Conservation (phyloP, 2,888 invertebrate species). For the Adela reaumurella region DNA sequence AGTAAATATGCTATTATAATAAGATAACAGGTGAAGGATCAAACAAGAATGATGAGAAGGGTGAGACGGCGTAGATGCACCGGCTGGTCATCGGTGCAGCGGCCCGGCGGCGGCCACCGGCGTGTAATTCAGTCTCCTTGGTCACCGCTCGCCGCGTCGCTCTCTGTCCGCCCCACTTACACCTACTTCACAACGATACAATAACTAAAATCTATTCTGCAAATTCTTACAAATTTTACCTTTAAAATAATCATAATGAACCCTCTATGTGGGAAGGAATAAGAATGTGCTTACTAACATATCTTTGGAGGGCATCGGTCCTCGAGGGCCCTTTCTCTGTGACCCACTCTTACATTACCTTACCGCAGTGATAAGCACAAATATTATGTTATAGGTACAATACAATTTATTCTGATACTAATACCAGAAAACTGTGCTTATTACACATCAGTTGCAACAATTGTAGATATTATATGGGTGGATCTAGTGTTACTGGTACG, state of each 20-base stretch:
- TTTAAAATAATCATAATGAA: constrained; percentile 36
- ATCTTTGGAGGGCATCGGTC: background rate
- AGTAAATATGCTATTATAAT: too few relatives aligned
- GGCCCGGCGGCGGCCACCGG: constrained; percentile 30
- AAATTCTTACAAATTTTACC: constrained; percentile 20
- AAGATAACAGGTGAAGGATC: constrained; percentile 41
- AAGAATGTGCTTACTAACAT: constrained; percentile 26
- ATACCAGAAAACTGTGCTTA: too few relatives aligned
- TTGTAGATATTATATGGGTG: too few relatives aligned
- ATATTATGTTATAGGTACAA: too few relatives aligned
- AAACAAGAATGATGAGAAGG: constrained; percentile 40
- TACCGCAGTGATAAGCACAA: background rate
- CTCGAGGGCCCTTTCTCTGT: background rate
- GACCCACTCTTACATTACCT: background rate
- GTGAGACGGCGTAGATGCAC: constrained; percentile 36
- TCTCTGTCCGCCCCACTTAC: constrained; percentile 31
- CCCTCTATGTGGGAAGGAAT: constrained; percentile 37
- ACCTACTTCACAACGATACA: constrained; percentile 49
- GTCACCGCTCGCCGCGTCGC: constrained; percentile 35
- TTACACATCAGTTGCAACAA: too few relatives aligned
- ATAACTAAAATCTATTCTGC: constrained; percentile 52
- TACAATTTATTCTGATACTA: too few relatives aligned
- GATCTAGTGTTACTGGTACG: too few relatives aligned
- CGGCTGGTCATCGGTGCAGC: constrained; percentile 26
- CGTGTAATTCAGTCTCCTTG: constrained; percentile 50